These are phyloP conservation scores for Chroicocephalus ridibundus DNA, from an alignment of 2,113 vertebrate species.

Conservation along the genomic window DNA sequence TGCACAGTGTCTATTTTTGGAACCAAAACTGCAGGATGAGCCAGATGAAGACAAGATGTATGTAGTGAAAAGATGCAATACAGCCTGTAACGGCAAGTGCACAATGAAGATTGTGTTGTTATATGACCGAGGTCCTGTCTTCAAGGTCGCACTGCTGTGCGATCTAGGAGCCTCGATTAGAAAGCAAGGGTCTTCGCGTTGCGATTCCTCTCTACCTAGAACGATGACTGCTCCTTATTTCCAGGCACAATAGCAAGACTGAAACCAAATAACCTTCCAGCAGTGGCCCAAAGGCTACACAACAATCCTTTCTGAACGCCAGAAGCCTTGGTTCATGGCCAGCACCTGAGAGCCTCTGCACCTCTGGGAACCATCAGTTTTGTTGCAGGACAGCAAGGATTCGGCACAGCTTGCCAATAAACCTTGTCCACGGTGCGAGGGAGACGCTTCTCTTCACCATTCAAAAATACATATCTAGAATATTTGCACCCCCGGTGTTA, in stretches of 20 bases:
- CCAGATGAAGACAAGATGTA: not conserved
- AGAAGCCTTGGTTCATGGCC: not conserved
- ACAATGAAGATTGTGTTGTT: not conserved
- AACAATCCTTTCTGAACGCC: not conserved
- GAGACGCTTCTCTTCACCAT: not conserved
- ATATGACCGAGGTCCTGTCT: rapidly evolving
- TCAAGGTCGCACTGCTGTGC: not conserved
- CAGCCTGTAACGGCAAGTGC: not conserved
- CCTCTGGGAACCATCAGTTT: not conserved
- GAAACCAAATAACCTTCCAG: not conserved
- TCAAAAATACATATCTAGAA: not conserved
- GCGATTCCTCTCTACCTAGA: not conserved
- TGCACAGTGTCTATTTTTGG: not conserved
- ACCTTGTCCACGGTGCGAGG: not conserved
- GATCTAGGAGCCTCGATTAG: not conserved
- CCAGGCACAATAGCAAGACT: not conserved
- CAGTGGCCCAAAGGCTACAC: not conserved
- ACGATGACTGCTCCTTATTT: not conserved
- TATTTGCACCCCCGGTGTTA: not conserved
- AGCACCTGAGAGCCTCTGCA: not conserved
- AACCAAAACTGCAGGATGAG: not conserved
- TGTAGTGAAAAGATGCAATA: not conserved
- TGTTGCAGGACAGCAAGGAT: not conserved
- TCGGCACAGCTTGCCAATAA: not conserved
- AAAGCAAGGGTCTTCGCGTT: not conserved